Base-by-base conservation (phyloP, 2,888 invertebrate species). In the Priapulus caudatus region DNA sequence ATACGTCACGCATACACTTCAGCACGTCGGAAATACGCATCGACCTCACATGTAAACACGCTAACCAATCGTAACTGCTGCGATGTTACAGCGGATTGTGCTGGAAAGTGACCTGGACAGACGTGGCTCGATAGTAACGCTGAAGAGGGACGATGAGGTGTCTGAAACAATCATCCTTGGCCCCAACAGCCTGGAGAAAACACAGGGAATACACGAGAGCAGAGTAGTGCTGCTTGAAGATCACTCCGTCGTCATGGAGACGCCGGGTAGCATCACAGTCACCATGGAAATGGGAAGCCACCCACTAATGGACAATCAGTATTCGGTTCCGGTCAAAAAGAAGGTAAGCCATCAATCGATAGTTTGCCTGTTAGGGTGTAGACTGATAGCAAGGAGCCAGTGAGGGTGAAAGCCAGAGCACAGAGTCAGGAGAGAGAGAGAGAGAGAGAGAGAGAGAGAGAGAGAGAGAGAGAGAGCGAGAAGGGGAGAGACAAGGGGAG, bases 251-350 rank as follows among this genome's bases (percentile, higher is more conserved):
- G 66, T 67, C 43, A 65, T 70, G 18, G 64, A 69, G 59, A 68
- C 68, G 55, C 69, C 69, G 20, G 67, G 65, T 61, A 65, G 66
- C 59, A 61, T 69, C 57, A 68, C 67, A 3, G 65, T 70, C 51
- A 65, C 67, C 51, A 57, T 69, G 53, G 68, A 69, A 55, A 65
- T 68, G 2, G 65, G 65, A 10, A 66, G 65, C 2, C 67, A 68
- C 53, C 69, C 70, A 1, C 61, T 69, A 20, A 63, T 69, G 45
- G 65, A 65, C 57, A 66, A 65, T 33, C 65, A 67, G 49, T 65
- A 68, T 52, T 58, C 66, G 20, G 67, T 69, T 58, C 65, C 66
- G 48, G 64, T 68, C 56, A 68, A 67, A 52, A 61, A 68, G 22
- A 67, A 68, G 61, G 57, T 69, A 45, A 65, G 67, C 48, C 64